These are phyloP conservation scores for Leptatherina wallacei DNA, from an alignment of 2,797 vertebrate genomes.

Conservation along the genomic window DNA sequence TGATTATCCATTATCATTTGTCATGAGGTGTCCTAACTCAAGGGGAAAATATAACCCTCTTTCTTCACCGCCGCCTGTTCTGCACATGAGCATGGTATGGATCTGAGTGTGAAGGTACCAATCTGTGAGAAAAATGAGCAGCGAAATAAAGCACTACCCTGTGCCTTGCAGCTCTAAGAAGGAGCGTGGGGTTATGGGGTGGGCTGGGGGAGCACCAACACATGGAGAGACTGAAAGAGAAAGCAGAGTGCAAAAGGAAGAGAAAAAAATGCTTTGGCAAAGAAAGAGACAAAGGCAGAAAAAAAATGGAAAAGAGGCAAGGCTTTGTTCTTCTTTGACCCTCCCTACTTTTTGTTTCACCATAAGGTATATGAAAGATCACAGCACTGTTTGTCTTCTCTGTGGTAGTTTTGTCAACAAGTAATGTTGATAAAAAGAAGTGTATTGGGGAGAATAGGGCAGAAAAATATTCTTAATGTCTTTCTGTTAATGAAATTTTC, in stretches of 20 bases:
- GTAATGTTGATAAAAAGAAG: slow-evolving; percentile 21
- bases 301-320: slow-evolving; percentile 52
- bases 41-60: slow-evolving; percentile 99
- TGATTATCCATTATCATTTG: slow-evolving; percentile 99
- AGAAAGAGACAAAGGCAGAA: slow-evolving; percentile 51
- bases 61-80: slow-evolving; percentile 86
- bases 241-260: slow-evolving; percentile 29
- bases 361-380: slow-evolving; percentile 83
- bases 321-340: slow-evolving; percentile 88
- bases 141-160: slow-evolving; percentile 91
- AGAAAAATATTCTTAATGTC: slow-evolving; percentile 20
- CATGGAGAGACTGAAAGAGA: slow-evolving; percentile 48
- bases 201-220: slow-evolving; percentile 53
- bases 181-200: slow-evolving; percentile 79
- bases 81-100: slow-evolving; percentile 92
- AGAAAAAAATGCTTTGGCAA: slow-evolving; percentile 18
- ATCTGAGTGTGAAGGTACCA: slow-evolving; percentile 97
- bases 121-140: slow-evolving; percentile 99
- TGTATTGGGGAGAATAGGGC: slow-evolving; percentile 16
- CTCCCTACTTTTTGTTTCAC: slow-evolving; percentile 72
- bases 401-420: slow-evolving; percentile 52
- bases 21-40: slow-evolving; percentile 99
- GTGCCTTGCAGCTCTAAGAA: slow-evolving; percentile 92
- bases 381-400: slow-evolving; percentile 70
- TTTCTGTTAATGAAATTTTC: slow-evolving; percentile 52